phyloP scores from a whole-genome alignment of 2,888 invertebrate species.

The Drosophila anomalipes region DNA sequence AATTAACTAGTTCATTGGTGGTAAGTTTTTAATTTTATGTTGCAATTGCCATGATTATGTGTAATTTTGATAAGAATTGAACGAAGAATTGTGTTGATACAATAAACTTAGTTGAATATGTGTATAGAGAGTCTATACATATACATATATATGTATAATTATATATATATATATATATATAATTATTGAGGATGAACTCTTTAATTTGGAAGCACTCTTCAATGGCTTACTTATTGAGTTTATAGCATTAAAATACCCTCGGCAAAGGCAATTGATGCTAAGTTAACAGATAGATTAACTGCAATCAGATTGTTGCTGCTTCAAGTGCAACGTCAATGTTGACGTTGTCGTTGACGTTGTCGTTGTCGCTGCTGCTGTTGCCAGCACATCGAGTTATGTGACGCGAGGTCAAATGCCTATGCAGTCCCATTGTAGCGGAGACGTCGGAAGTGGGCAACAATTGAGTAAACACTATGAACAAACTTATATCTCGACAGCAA shows the following conservation, averaged over 20 bases:
- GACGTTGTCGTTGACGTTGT: slow-evolving; percentile 27
- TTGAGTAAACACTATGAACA: slow-evolving; percentile 55
- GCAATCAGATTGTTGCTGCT: slow-evolving; percentile 5
- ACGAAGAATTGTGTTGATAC: not conserved
- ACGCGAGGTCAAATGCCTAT: slow-evolving; percentile 40
- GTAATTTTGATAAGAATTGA: not conserved
- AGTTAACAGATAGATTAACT: slow-evolving; percentile 13
- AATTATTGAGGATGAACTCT: not conserved
- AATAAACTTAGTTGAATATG: not conserved
- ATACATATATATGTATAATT: not conserved
- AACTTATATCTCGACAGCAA: slow-evolving; percentile 43
- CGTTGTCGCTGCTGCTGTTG: slow-evolving; percentile 24
- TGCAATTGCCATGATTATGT: not conserved
- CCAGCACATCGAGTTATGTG: slow-evolving; percentile 59
- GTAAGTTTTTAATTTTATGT: not conserved
- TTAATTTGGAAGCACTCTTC: not conserved
- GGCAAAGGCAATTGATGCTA: not conserved
- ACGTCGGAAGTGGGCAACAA: slow-evolving; percentile 53
- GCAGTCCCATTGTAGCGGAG: slow-evolving; percentile 2
- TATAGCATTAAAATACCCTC: not conserved
- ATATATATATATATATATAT: not conserved
- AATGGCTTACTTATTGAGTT: not conserved
- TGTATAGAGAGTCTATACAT: not conserved
- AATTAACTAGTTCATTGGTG: not conserved
- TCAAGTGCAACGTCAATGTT: slow-evolving; percentile 56